Base-by-base conservation (phyloP, 2,113 vertebrate genomes). In the Capreolus pygargus region DNA sequence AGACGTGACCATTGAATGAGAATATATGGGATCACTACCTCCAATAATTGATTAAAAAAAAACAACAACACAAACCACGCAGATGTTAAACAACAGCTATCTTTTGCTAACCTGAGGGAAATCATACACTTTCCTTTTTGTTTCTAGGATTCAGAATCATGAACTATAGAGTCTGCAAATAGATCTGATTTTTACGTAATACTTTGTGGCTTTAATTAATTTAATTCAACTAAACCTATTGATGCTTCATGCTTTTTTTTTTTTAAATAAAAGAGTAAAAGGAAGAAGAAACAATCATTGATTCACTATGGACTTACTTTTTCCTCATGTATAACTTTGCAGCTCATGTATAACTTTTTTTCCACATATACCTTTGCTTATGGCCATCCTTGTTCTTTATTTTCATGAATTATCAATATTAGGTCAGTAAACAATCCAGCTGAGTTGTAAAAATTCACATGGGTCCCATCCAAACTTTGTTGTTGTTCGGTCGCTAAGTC, bases 171-270 rank as follows among this genome's bases (percentile, higher is more conserved):
- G 4, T 43, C 19, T 79, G 1, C 6, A 86, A 45, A 88, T 6
- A 95, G 36, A 70, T 79, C 2, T 84, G 15, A 83, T 78, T 95
- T 93, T 55, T 74, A 70, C 1, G 6, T 83, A 33, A 54, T 16
- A 76, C 89, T 91, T 89, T 95, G 45, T 64, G 30, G 16, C 55
- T 83, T 82, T 64, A 90, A 76, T n/a, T 61, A 92, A 78, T 81
- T 87, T 81, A 91, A 86, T 79, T 93, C 25, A 86, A 57, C 16
- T 81, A 76, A 95, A 74, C 7, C 27, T 82, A 85, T 5, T 58
- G 23, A 94, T 83, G 55, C 19, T 88, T 25, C 6, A 52, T 55
- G 28, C 6, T 85, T 33, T 84, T 70, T 83, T 86, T 64, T 83
- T 85, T 82, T 74, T 43, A 25, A 16, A 84, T 55, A 70, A 78